Percentiles rank a stretch among this genome's conserved stretches.
These are phyloP conservation scores for Brachionus manjavacas DNA, from an alignment of 1,140 invertebrate genomes.

Conservation along the genomic window DNA sequence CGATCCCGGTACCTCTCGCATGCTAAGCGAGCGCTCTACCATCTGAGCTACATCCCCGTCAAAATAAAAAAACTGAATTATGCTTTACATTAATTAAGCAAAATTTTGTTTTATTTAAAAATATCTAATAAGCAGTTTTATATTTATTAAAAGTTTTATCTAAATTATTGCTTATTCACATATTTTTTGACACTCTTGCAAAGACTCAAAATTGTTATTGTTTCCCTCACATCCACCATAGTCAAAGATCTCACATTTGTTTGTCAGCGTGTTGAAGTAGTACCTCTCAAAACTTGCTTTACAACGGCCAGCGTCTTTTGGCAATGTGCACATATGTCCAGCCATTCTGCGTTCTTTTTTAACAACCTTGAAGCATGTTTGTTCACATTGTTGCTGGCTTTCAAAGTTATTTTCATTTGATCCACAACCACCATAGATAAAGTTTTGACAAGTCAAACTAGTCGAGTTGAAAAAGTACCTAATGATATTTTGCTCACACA, in stretches of 20 bases:
- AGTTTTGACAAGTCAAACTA: neutral
- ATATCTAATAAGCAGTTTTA: neutral
- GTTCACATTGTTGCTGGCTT: neutral
- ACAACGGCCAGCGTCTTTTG: conserved; percentile 60
- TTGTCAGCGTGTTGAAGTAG: conserved; percentile 47
- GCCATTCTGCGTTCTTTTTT: neutral
- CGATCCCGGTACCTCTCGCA: conserved; percentile 42
- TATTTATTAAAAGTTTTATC: neutral
- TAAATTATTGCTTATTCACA: neutral
- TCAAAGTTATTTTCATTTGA: neutral
- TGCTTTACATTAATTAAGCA: neutral
- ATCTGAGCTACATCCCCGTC: conserved; percentile 46
- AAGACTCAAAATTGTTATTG: conserved; percentile 66
- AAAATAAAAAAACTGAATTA: neutral
- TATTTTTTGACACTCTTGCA: conserved; percentile 72
- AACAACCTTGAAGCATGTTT: neutral
- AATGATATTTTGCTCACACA: neutral
- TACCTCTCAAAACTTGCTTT: conserved; percentile 55
- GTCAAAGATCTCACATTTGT: conserved; percentile 51
- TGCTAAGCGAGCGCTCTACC: conserved; percentile 42
- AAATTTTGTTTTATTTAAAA: neutral
- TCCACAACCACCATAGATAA: neutral
- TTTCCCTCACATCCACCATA: conserved; percentile 47
- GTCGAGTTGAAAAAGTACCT: neutral
- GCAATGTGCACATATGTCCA: neutral